These are phyloP conservation scores for Phalloptychus januarius DNA, from an alignment of 2,797 vertebrate species.

Conservation along the genomic window DNA sequence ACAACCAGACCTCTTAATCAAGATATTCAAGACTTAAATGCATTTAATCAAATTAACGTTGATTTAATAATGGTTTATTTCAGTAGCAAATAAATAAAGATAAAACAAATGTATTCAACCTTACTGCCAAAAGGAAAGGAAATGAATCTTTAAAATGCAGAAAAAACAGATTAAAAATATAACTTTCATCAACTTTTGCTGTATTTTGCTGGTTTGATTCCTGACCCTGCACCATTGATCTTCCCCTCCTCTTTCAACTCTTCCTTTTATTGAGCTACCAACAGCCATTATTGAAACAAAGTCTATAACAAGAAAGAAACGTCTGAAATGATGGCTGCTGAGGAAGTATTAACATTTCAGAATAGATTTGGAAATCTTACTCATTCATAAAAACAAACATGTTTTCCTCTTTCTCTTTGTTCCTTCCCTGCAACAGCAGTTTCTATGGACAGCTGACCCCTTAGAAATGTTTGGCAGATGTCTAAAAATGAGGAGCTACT, in stretches of 20 bases:
- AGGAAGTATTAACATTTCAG: background rate
- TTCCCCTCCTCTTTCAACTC: background rate
- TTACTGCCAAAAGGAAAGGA: background rate
- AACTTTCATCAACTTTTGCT: background rate
- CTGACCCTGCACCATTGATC: background rate
- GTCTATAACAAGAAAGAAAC: background rate
- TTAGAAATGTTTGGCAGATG: background rate
- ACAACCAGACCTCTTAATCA: slow-evolving; percentile 1
- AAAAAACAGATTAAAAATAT: background rate
- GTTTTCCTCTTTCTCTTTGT: background rate
- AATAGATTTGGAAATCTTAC: background rate
- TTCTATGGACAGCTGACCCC: background rate
- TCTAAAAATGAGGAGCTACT: background rate
- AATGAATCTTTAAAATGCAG: background rate
- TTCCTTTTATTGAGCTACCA: background rate
- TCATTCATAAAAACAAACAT: background rate
- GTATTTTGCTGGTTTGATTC: background rate
- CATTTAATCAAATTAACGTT: background rate
- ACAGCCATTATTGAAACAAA: background rate
- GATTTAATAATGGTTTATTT: background rate
- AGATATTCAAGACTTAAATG: background rate
- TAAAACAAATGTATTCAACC: background rate
- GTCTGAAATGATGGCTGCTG: background rate
- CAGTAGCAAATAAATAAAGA: background rate
- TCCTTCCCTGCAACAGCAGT: background rate